These are phyloP conservation scores for Epizoanthus stellaris DNA, from an alignment of 92 coral and sea anemone species.

Conservation along the genomic window DNA sequence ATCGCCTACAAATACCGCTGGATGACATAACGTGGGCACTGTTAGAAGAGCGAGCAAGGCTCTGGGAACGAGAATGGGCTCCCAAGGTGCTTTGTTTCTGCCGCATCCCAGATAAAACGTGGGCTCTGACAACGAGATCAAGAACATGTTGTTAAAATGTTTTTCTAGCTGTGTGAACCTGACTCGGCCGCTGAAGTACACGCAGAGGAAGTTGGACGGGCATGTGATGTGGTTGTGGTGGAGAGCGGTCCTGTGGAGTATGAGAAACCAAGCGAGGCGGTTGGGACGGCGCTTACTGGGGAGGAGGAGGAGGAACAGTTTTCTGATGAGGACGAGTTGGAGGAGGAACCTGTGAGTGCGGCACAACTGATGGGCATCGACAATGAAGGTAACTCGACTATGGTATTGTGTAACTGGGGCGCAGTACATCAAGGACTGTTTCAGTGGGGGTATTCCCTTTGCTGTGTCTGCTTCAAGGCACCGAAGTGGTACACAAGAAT, in stretches of 20 bases:
- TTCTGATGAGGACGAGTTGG: conserved; percentile 79
- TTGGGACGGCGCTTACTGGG: neutral
- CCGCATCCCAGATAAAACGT: neutral
- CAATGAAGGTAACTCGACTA: conserved; percentile 70
- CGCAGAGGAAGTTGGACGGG: neutral
- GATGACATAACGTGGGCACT: too few species aligned
- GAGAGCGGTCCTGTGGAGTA: conserved; percentile 97
- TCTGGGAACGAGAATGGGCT: too few species aligned
- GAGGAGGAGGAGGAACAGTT: conserved; percentile 51
- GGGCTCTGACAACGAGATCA: neutral
- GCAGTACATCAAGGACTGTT: too few species aligned
- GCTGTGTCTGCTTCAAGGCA: too few species aligned
- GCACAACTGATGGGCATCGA: conserved; percentile 91
- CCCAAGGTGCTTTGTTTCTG: too few species aligned
- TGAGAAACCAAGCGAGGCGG: conserved; percentile 60
- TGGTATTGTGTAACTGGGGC: too few species aligned
- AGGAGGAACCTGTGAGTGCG: conserved; percentile 88
- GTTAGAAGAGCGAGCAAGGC: too few species aligned
- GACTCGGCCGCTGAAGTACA: neutral
- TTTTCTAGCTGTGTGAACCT: neutral
- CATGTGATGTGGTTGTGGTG: conserved; percentile 67
- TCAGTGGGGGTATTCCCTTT: too few species aligned
- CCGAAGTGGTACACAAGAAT: too few species aligned
- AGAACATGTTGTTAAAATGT: conserved; percentile 1
- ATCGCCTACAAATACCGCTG: too few species aligned